Conservation (phyloP, 2,797 vertebrate species). For the Anguilla marmorata region DNA sequence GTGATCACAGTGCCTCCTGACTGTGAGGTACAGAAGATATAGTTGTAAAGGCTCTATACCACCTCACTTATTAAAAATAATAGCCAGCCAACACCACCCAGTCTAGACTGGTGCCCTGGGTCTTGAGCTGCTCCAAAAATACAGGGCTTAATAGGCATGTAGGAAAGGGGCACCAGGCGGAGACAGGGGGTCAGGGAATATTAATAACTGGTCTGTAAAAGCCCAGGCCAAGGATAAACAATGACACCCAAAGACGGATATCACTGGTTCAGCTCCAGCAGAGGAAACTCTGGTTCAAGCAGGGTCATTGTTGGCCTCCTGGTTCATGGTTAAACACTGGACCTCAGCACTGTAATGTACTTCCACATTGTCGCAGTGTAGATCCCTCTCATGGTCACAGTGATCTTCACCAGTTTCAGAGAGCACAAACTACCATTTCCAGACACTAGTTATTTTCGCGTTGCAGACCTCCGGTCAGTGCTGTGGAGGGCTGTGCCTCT, state of each 20-base stretch:
- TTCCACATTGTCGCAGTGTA: neutral
- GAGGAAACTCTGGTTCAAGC: neutral
- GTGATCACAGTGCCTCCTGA: conserved; percentile 37
- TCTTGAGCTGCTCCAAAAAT: conserved; percentile 65
- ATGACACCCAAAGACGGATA: conserved; percentile 45
- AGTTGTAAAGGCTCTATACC: conserved; percentile 59
- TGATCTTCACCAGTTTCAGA: neutral
- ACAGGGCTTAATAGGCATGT: conserved; percentile 53
- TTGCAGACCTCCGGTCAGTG: neutral
- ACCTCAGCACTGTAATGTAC: too few species aligned
- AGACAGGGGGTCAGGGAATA: conserved; percentile 42
- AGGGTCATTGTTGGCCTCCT: neutral
- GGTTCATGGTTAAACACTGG: too few species aligned
- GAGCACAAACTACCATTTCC: neutral
- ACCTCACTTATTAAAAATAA: conserved; percentile 49
- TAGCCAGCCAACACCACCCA: conserved; percentile 50
- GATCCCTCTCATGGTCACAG: neutral
- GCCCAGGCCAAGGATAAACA: conserved; percentile 48
- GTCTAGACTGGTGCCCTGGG: conserved; percentile 56
- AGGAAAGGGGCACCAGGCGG: conserved; percentile 37
- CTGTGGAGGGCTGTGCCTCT: neutral
- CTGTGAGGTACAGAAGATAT: conserved; percentile 50
- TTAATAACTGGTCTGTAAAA: conserved; percentile 61
- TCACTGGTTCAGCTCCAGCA: neutral
- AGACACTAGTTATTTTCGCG: neutral